These are phyloP conservation scores for Alectoris magna DNA, from an alignment of 2,797 vertebrate species.

Conservation along the genomic window DNA sequence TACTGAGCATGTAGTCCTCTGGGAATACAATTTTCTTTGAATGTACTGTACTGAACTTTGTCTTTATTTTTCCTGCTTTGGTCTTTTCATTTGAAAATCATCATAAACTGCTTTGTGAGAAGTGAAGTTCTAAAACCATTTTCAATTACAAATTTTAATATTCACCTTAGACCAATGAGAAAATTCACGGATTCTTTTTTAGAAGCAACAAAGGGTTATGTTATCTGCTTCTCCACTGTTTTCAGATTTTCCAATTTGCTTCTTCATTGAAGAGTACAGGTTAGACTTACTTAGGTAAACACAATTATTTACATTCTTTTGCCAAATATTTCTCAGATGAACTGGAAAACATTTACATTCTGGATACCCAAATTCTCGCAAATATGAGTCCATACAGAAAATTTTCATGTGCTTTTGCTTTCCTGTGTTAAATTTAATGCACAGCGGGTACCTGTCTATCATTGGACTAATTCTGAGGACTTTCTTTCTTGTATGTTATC, in stretches of 20 bases:
- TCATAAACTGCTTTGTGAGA: not conserved
- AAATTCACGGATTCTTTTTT: not conserved
- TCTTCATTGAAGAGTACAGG: constrained; percentile 62
- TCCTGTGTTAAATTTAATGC: not conserved
- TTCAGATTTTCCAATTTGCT: constrained; percentile 47
- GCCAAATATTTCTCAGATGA: constrained; percentile 40
- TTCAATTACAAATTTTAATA: constrained; percentile 9
- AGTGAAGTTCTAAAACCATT: constrained; percentile 8
- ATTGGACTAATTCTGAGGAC: not conserved
- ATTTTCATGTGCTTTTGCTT: constrained; percentile 12
- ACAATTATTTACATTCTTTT: constrained; percentile 41
- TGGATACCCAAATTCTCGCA: not conserved
- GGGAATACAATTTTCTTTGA: not conserved
- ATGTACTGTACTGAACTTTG: not conserved
- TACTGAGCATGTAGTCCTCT: not conserved
- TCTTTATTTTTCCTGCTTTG: not conserved
- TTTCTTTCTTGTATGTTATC: not conserved
- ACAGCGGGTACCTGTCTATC: not conserved
- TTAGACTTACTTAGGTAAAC: constrained; percentile 67
- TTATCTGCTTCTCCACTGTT: not conserved
- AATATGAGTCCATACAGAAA: constrained; percentile 16
- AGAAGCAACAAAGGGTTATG: not conserved
- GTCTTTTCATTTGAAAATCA: not conserved
- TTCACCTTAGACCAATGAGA: constrained; percentile 9
- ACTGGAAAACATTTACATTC: not conserved